Conservation (phyloP, 1,140 invertebrate species). For the Ectropis grisescens region DNA sequence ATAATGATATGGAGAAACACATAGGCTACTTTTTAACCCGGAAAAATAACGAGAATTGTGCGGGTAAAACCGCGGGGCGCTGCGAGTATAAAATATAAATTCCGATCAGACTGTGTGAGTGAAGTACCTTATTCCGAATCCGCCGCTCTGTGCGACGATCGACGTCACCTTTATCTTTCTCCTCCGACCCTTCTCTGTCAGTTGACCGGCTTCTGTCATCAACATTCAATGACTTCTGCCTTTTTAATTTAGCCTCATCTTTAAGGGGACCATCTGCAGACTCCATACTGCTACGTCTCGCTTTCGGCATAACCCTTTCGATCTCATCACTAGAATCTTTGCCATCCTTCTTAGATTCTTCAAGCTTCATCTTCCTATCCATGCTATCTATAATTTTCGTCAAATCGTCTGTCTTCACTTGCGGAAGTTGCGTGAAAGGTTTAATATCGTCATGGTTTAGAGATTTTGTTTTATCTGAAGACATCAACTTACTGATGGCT, state of each 20-base stretch:
- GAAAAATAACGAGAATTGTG: too few relatives aligned
- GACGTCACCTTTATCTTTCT: conserved; percentile 69
- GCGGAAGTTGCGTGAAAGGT: conserved; percentile 62
- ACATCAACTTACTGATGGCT: conserved; percentile 47
- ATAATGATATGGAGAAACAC: too few relatives aligned
- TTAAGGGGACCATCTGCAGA: conserved; percentile 58
- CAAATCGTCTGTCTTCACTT: conserved; percentile 61
- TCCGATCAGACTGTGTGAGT: too few relatives aligned
- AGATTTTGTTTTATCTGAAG: conserved; percentile 43
- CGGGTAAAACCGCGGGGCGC: too few relatives aligned
- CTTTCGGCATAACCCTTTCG: conserved; percentile 25
- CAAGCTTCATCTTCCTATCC: conserved; percentile 46
- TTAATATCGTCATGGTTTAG: conserved; percentile 61
- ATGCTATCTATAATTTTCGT: conserved; percentile 58
- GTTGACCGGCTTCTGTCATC: conserved; percentile 68
- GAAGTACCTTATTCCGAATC: conserved; percentile 79
- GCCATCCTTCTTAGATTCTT: conserved; percentile 21
- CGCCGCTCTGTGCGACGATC: conserved; percentile 74
- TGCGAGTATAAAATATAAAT: too few relatives aligned
- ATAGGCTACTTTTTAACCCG: too few relatives aligned
- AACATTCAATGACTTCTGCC: conserved; percentile 66
- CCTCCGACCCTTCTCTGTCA: conserved; percentile 68
- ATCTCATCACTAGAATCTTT: conserved; percentile 21
- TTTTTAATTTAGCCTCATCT: conserved; percentile 60
- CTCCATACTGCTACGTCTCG: conserved; percentile 71